A percentile compares a stretch with the other conserved stretches of the same genome.
These are phyloP conservation scores for Parauchenoglanis ngamensis DNA, from an alignment of 2,797 vertebrate species.

Conservation along the genomic window DNA sequence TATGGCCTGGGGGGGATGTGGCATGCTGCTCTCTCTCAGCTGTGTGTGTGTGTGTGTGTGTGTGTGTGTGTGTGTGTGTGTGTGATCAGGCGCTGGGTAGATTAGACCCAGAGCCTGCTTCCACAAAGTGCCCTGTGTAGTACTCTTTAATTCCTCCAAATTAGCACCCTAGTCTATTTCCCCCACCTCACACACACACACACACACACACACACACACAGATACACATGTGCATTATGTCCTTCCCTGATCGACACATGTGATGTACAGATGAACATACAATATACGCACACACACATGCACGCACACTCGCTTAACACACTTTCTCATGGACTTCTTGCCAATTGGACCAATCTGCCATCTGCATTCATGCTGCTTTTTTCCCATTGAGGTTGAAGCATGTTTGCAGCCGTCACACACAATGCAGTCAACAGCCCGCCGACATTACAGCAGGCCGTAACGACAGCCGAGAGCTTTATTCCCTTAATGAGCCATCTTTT, in stretches of 20 bases:
- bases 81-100: slow-evolving; percentile 74
- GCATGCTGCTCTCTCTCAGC: slow-evolving; percentile 75
- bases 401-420: slow-evolving; percentile 42
- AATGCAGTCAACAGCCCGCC: slow-evolving; percentile 44
- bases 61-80: slow-evolving; percentile 72
- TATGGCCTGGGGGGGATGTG: slow-evolving; percentile 79
- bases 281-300: slow-evolving; percentile 44
- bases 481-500: slow-evolving; percentile 36
- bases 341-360: slow-evolving; percentile 48
- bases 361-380: slow-evolving; percentile 48
- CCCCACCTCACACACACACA: slow-evolving; percentile 67
- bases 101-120: slow-evolving; percentile 77
- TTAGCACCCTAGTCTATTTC: slow-evolving; percentile 76
- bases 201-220: slow-evolving; percentile 52
- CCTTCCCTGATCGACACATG: slow-evolving; percentile 60
- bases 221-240: slow-evolving; percentile 43
- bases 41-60: slow-evolving; percentile 61
- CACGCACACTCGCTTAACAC: slow-evolving; percentile 52
- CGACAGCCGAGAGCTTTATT: slow-evolving; percentile 32
- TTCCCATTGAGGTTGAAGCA: slow-evolving; percentile 41
- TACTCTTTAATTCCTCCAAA: slow-evolving; percentile 82
- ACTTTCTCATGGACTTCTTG: slow-evolving; percentile 51
- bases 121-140: slow-evolving; percentile 80
- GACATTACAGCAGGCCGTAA: slow-evolving; percentile 37
- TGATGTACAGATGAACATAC: slow-evolving; percentile 47